phyloP scores from a whole-genome alignment of 2,113 vertebrate species.

The Chelonoidis abingdonii region DNA sequence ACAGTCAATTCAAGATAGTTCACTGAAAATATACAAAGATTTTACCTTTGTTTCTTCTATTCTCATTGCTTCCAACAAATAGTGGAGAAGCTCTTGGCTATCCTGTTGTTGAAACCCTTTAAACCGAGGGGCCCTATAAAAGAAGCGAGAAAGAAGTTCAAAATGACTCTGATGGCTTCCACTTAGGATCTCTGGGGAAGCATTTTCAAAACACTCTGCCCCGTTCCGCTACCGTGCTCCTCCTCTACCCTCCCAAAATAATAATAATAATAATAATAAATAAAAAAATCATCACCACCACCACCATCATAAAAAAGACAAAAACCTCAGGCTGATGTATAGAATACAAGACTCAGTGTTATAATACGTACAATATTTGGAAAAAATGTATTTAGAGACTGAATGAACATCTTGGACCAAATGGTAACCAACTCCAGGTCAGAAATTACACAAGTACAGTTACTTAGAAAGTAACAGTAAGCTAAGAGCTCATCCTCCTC shows the following conservation, averaged over 20 bases:
- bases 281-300: too few species aligned
- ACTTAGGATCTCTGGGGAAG: neutral
- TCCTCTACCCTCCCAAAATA: fast-evolving
- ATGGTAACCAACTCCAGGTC: neutral
- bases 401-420: neutral
- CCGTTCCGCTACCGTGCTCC: neutral
- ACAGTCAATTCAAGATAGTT: neutral
- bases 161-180: neutral
- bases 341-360: neutral
- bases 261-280: neutral
- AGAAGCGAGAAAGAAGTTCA: neutral
- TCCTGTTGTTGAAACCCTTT: slow-evolving; percentile 98
- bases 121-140: slow-evolving; percentile 92
- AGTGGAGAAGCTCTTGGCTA: slow-evolving; percentile 97
- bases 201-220: neutral
- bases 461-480: neutral
- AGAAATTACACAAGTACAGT: neutral
- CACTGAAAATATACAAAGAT: slow-evolving; percentile 3
- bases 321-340: fast-evolving
- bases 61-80: slow-evolving; percentile 93
- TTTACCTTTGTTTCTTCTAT: slow-evolving; percentile 97
- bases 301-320: neutral
- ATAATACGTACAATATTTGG: neutral
- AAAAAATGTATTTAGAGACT: neutral
- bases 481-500: neutral